A percentile compares a stretch with the other conserved stretches of the same genome.
Evolutionary conservation across 2,888 invertebrate genomes (phyloP).

Genomic region (Phlogophora meticulosa): DNA sequence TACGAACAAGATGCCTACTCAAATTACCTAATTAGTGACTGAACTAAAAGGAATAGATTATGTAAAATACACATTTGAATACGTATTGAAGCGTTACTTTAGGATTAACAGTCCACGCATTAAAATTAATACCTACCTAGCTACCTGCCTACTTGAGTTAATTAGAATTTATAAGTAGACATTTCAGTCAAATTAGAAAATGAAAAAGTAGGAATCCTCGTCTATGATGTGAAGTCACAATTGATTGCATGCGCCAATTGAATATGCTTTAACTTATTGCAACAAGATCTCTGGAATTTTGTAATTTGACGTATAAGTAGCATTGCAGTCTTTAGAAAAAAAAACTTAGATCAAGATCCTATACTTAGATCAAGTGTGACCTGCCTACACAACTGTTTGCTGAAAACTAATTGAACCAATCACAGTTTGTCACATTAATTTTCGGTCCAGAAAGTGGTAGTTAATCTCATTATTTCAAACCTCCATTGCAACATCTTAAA

Average conservation of each 20-base stretch:
- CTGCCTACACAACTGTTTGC: no score
- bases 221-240: slow-evolving; percentile 23
- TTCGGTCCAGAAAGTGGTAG: no score
- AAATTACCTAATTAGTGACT: slow-evolving; percentile 8
- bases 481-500: slow-evolving; percentile 23
- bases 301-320: neutral
- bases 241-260: slow-evolving; percentile 17
- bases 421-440: no score
- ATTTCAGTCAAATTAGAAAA: slow-evolving; percentile 46
- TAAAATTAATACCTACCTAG: slow-evolving; percentile 14
- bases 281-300: neutral
- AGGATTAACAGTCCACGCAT: slow-evolving; percentile 24
- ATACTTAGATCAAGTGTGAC: no score
- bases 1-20: no score
- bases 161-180: slow-evolving; percentile 44
- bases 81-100: slow-evolving; percentile 12
- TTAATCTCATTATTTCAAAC: slow-evolving; percentile 15
- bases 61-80: slow-evolving; percentile 25
- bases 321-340: slow-evolving; percentile 3
- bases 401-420: no score
- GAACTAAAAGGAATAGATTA: slow-evolving; percentile 12
- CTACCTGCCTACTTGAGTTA: slow-evolving; percentile 4
- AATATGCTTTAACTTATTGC: slow-evolving; percentile 6
- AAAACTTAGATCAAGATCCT: no score
- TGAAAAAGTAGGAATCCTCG: slow-evolving; percentile 36